These are phyloP conservation scores for Papilio machaon DNA, from an alignment of 1,140 invertebrate genomes.

Conservation along the genomic window DNA sequence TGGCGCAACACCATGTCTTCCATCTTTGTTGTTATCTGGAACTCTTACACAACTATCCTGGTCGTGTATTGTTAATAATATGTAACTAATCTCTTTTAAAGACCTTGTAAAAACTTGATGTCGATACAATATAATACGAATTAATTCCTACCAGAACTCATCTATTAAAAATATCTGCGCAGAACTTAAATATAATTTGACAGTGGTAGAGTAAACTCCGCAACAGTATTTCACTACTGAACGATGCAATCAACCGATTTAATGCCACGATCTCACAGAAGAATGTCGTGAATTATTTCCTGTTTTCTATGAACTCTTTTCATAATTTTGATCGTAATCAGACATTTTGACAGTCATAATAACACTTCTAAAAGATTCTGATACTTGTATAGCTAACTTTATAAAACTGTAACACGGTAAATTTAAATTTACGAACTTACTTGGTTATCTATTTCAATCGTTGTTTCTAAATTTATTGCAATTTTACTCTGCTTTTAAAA, in stretches of 20 bases:
- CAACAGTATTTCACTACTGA: too few relatives aligned
- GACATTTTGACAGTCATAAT: neutral
- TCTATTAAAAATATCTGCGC: too few relatives aligned
- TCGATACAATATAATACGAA: too few relatives aligned
- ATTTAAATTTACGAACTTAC: neutral
- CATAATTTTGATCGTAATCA: neutral
- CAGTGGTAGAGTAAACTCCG: too few relatives aligned
- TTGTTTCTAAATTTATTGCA: neutral
- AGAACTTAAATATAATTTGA: too few relatives aligned
- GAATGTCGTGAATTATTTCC: neutral
- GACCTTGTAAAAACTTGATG: neutral
- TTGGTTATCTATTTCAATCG: neutral
- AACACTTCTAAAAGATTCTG: neutral
- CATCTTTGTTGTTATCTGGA: slow-evolving; percentile 32
- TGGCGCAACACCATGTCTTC: slow-evolving; percentile 30
- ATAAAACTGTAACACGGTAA: neutral
- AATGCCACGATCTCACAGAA: neutral
- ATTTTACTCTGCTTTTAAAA: neutral
- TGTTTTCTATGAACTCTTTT: neutral
- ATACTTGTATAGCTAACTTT: neutral
- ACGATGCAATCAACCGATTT: too few relatives aligned
- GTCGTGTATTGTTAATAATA: neutral
- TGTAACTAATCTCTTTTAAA: neutral
- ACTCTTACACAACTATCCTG: slow-evolving; percentile 6
- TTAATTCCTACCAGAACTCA: too few relatives aligned